Evolutionary conservation across 2,113 vertebrate genomes (phyloP).

Genomic region (Clarias macrocephalus): DNA sequence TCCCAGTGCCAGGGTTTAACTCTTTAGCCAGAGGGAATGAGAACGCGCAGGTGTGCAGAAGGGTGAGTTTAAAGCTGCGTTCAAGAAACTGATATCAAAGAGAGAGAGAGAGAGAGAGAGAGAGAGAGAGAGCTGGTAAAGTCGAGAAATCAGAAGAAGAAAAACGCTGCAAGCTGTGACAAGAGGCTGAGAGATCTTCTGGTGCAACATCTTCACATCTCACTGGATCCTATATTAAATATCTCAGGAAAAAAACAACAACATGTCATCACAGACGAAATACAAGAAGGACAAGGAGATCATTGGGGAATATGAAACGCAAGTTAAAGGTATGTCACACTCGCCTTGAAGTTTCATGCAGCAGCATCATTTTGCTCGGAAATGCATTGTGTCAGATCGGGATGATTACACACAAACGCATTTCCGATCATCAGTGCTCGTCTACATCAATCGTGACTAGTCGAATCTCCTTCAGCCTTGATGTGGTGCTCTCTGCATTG

Average conservation of each 20-base stretch:
- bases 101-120: slow-evolving; percentile 18
- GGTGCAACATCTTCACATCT: slow-evolving; percentile 49
- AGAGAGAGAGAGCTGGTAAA: slow-evolving; percentile 1
- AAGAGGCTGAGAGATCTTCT: slow-evolving; percentile 32
- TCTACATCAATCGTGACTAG: not conserved
- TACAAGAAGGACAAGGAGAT: slow-evolving; percentile 99
- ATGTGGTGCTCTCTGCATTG: slow-evolving; percentile 26
- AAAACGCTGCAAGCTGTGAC: slow-evolving; percentile 51
- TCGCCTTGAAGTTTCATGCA: slow-evolving; percentile 17
- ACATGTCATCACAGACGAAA: slow-evolving; percentile 90
- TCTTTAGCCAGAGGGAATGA: slow-evolving; percentile 2
- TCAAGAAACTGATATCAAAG: not conserved
- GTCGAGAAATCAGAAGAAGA: slow-evolving; percentile 35
- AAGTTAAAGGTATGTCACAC: slow-evolving; percentile 85
- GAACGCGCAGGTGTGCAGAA: slow-evolving; percentile 58
- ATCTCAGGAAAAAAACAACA: slow-evolving; percentile 57
- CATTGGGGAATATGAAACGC: slow-evolving; percentile 92
- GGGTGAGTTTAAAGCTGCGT: slow-evolving; percentile 8
- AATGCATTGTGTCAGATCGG: not conserved
- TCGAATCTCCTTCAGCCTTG: not conserved
- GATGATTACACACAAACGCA: not conserved
- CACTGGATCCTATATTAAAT: slow-evolving; percentile 60
- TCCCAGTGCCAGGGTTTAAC: not conserved
- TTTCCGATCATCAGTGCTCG: not conserved
- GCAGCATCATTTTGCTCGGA: not conserved